phyloP scores from a whole-genome alignment of 2,888 invertebrate species.

The Rutpela maculata region DNA sequence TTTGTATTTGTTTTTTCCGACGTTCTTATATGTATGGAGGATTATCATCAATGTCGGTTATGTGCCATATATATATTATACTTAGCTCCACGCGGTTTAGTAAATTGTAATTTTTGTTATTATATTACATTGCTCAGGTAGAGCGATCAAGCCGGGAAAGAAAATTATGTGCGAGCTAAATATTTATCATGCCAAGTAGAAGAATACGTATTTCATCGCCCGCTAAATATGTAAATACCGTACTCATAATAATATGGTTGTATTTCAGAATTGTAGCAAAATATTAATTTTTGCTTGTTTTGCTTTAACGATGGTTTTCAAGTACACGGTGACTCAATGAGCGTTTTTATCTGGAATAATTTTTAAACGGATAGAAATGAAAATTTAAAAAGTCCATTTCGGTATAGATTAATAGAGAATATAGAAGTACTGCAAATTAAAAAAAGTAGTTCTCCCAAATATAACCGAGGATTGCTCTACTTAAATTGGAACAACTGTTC shows the following conservation, averaged over 20 bases:
- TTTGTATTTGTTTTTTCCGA: slow-evolving; percentile 52
- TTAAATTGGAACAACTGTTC: too few species aligned
- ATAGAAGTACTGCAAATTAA: too few species aligned
- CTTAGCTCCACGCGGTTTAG: slow-evolving; percentile 46
- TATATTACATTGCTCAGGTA: slow-evolving; percentile 22
- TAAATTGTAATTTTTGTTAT: slow-evolving; percentile 48
- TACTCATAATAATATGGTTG: neutral
- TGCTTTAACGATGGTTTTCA: neutral
- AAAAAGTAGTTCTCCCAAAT: too few species aligned
- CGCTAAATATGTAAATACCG: slow-evolving; percentile 13
- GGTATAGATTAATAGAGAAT: too few species aligned
- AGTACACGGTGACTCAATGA: neutral
- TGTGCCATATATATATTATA: slow-evolving; percentile 50
- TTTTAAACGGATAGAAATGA: too few species aligned
- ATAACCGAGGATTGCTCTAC: too few species aligned
- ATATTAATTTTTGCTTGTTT: neutral
- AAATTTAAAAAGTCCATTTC: too few species aligned
- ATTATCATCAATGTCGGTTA: slow-evolving; percentile 54
- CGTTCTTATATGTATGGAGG: slow-evolving; percentile 47
- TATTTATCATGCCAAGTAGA: slow-evolving; percentile 20
- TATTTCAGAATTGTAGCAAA: neutral
- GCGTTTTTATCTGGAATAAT: too few species aligned
- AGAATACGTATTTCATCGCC: neutral
- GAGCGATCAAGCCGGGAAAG: slow-evolving; percentile 17
- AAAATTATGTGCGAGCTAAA: slow-evolving; percentile 31